Evolutionary conservation across 1,140 invertebrate species (phyloP).

Genomic region (Chelonus insularis): DNA sequence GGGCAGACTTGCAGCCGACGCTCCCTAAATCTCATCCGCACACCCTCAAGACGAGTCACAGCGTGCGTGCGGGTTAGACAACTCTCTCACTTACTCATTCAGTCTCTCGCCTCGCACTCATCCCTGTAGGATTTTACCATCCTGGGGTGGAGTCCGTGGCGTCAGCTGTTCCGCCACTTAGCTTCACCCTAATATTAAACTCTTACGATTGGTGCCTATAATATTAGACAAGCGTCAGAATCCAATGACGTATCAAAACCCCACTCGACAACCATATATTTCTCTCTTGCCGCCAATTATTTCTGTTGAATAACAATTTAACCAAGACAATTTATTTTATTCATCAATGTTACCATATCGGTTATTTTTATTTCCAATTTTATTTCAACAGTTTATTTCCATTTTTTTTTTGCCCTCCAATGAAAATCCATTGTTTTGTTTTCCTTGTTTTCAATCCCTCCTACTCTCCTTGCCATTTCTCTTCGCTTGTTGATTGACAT

Average conservation of each 20-base stretch:
- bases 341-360: not conserved
- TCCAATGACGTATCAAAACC: conserved; percentile 54
- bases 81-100: conserved; percentile 19
- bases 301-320: conserved; percentile 5
- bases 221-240: conserved; percentile 58
- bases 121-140: not conserved
- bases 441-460: not conserved
- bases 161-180: conserved; percentile 61
- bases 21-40: conserved; percentile 60
- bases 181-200: conserved; percentile 62
- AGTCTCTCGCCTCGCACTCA: conserved; percentile 9
- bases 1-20: conserved; percentile 50
- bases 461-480: not conserved
- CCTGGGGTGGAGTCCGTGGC: conserved; percentile 37
- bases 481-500: conserved; percentile 47
- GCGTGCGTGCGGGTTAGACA: conserved; percentile 55
- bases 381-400: not conserved
- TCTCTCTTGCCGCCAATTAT: not conserved
- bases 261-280: conserved; percentile 9
- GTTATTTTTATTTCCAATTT: too few relatives aligned
- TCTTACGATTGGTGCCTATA: conserved; percentile 60
- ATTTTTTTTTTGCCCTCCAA: not conserved
- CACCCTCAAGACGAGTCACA: conserved; percentile 59
- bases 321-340: not conserved
- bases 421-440: conserved; percentile 13